These are phyloP conservation scores for Cherax destructor DNA, from an alignment of 1,140 invertebrate genomes.

Conservation along the genomic window DNA sequence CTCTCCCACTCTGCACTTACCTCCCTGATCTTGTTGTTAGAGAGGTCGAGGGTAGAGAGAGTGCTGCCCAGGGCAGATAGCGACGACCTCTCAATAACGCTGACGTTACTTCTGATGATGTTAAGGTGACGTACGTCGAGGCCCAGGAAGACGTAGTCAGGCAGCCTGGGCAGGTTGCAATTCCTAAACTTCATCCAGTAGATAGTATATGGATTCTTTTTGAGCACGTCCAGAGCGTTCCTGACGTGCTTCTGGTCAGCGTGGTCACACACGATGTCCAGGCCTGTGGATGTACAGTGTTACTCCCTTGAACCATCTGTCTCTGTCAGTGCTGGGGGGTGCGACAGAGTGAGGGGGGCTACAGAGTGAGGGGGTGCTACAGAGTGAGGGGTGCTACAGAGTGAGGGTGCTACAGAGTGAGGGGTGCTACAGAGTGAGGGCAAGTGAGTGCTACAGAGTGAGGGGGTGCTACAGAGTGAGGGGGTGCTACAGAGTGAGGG, in stretches of 20 bases:
- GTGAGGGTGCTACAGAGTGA: too few species aligned
- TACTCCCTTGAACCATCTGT: slow-evolving; percentile 16
- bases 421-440: too few species aligned
- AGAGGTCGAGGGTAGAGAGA: slow-evolving; percentile 73
- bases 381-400: background rate
- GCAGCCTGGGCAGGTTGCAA: slow-evolving; percentile 65
- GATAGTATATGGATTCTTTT: slow-evolving; percentile 55
- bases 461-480: too few species aligned
- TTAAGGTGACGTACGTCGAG: slow-evolving; percentile 67
- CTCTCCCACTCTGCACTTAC: slow-evolving; percentile 40
- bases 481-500: too few species aligned
- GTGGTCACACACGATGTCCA: slow-evolving; percentile 67
- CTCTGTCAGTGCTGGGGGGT: background rate
- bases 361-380: background rate
- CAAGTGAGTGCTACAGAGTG: too few species aligned
- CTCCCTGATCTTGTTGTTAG: slow-evolving; percentile 72
- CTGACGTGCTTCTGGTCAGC: slow-evolving; percentile 65
- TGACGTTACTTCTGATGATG: slow-evolving; percentile 71
- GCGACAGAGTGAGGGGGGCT: background rate
- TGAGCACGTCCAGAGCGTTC: slow-evolving; percentile 66
- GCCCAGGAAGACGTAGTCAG: slow-evolving; percentile 70
- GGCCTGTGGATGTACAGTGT: slow-evolving; percentile 46
- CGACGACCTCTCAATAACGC: slow-evolving; percentile 65
- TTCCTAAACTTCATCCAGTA: slow-evolving; percentile 72
- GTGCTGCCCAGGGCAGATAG: slow-evolving; percentile 64